Conservation (phyloP, 2,888 invertebrate species). For the Lithosia quadra region DNA sequence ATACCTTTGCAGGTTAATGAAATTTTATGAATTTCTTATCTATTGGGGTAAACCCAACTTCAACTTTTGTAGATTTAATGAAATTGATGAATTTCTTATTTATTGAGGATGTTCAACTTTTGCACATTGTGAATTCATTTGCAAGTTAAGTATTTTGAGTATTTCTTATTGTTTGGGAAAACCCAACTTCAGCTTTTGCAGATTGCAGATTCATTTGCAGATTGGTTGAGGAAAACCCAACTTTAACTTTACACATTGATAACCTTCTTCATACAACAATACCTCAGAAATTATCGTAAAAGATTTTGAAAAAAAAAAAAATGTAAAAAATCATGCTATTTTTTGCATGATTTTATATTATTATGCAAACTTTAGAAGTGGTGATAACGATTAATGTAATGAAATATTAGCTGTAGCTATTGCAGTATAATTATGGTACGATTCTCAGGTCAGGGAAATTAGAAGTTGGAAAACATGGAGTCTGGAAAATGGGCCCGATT, state of each 20-base stretch:
- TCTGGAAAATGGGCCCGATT: background rate
- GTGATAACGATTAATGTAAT: background rate
- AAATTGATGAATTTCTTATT: too few relatives aligned
- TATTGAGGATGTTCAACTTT: too few relatives aligned
- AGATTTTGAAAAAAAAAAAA: too few relatives aligned
- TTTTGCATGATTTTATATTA: too few relatives aligned
- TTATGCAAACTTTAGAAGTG: background rate
- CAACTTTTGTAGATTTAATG: background rate
- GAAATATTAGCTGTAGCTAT: background rate
- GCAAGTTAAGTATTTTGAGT: too few relatives aligned
- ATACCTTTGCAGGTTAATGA: background rate
- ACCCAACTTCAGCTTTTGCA: too few relatives aligned
- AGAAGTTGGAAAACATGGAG: background rate
- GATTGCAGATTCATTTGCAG: background rate
- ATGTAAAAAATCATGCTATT: too few relatives aligned
- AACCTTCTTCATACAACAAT: background rate
- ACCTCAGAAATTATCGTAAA: background rate
- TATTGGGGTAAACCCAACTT: background rate
- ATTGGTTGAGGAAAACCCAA: background rate
- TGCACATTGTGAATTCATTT: too few relatives aligned
- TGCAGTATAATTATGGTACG: background rate
- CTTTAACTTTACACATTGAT: background rate
- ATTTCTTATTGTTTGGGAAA: background rate
- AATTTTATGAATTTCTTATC: background rate
- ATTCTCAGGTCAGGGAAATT: too few relatives aligned